Conservation (phyloP, 2,797 vertebrate species). For the Amblyraja radiata region DNA sequence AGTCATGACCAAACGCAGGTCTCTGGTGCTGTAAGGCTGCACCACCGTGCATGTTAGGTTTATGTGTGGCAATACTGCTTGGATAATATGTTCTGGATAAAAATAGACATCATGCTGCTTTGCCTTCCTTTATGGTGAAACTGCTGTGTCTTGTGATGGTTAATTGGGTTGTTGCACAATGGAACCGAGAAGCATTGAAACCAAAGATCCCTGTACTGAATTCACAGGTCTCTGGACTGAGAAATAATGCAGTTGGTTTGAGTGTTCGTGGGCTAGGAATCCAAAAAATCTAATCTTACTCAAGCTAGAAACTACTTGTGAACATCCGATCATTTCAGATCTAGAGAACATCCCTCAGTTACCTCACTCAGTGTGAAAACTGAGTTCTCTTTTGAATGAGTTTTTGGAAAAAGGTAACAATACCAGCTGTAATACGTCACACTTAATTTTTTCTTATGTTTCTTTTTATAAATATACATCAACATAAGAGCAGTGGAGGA, state of each 20-base stretch:
- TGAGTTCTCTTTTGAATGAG: neutral
- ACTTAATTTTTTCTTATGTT: neutral
- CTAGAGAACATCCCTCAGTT: neutral
- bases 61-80: neutral
- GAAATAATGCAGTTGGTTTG: neutral
- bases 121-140: neutral
- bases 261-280: neutral
- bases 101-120: neutral
- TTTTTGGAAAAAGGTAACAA: neutral
- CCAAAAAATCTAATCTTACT: neutral
- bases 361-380: neutral
- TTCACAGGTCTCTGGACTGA: neutral
- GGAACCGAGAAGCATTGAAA: neutral
- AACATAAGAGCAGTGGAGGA: neutral
- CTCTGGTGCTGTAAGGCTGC: too few species aligned
- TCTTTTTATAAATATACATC: neutral
- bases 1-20: too few species aligned
- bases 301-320: neutral
- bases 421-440: neutral
- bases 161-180: neutral
- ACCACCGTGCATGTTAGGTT: neutral
- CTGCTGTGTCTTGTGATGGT: neutral
- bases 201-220: neutral
- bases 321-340: neutral
- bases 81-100: neutral